Evolutionary conservation across 1,140 invertebrate genomes (phyloP).

Genomic region (Triops cancriformis): DNA sequence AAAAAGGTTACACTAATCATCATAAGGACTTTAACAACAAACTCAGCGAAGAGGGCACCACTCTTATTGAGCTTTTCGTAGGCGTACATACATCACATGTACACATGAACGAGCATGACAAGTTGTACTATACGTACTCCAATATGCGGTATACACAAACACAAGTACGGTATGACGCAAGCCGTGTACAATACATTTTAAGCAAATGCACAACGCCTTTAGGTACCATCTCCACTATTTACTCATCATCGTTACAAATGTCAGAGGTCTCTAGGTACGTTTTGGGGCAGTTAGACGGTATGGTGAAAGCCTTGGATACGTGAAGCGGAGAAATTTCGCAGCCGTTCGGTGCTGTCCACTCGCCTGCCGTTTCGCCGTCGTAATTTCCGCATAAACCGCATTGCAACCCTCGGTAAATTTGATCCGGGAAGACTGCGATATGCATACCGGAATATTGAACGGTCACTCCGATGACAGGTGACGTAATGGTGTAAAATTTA

Average conservation of each 20-base stretch:
- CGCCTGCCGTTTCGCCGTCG: slow-evolving; percentile 14
- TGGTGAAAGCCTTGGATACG: not conserved
- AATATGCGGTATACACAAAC: too few relatives aligned
- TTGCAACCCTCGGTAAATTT: slow-evolving; percentile 16
- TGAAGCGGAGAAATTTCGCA: slow-evolving; percentile 3
- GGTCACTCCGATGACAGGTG: slow-evolving; percentile 19
- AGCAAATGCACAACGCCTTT: too few relatives aligned
- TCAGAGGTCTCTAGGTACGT: not conserved
- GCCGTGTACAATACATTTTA: too few relatives aligned
- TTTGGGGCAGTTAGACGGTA: not conserved
- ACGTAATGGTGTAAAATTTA: slow-evolving; percentile 22
- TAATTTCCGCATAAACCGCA: slow-evolving; percentile 25
- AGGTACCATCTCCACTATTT: not conserved
- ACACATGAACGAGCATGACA: too few relatives aligned
- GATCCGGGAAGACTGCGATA: slow-evolving; percentile 21
- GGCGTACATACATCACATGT: too few relatives aligned
- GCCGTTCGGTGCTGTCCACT: slow-evolving; percentile 21
- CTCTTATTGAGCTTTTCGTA: too few relatives aligned
- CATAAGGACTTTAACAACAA: too few relatives aligned
- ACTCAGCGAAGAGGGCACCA: too few relatives aligned
- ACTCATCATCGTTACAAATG: not conserved
- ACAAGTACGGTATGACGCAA: too few relatives aligned
- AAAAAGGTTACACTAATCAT: too few relatives aligned
- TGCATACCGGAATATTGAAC: slow-evolving; percentile 23
- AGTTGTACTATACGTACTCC: too few relatives aligned